Evolutionary conservation across 2,888 invertebrate species (phyloP).

Genomic region (Chelonus formosanus): DNA sequence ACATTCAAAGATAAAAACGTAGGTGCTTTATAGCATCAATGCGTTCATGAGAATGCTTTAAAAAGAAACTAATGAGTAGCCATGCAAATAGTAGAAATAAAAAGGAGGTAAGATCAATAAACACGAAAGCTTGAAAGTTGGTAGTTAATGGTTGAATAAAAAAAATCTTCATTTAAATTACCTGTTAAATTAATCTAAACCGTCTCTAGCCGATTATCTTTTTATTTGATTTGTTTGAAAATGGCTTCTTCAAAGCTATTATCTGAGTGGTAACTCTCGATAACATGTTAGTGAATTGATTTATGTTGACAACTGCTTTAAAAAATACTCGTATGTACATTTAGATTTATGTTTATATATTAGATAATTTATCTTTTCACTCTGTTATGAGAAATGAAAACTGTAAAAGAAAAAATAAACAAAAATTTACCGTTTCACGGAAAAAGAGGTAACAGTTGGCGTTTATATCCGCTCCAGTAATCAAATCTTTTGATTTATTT

Average conservation of each 20-base stretch:
- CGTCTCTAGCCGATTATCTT: constrained; percentile 28
- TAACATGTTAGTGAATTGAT: too few relatives aligned
- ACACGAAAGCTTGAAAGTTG: constrained; percentile 32
- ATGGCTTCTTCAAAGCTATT: neutral
- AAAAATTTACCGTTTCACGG: neutral
- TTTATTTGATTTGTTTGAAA: constrained; percentile 4
- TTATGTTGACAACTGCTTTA: too few relatives aligned
- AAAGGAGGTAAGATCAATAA: constrained; percentile 35
- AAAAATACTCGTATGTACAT: too few relatives aligned
- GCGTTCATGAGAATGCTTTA: too few relatives aligned
- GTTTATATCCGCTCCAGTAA: constrained; percentile 55
- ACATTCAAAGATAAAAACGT: too few relatives aligned
- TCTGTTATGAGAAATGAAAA: neutral
- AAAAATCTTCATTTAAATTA: constrained; percentile 37
- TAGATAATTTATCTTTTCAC: too few relatives aligned
- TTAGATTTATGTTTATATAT: neutral
- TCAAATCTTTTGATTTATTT: constrained; percentile 57
- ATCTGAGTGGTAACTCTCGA: too few relatives aligned
- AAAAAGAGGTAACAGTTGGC: constrained; percentile 51
- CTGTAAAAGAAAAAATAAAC: neutral
- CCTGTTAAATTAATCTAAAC: constrained; percentile 35
- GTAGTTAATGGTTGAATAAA: constrained; percentile 39
- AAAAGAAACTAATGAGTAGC: too few relatives aligned
- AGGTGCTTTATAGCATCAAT: constrained; percentile 17
- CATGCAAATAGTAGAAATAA: neutral